Evolutionary conservation across 2,113 vertebrate species (phyloP).

Genomic region (Mus pahari): DNA sequence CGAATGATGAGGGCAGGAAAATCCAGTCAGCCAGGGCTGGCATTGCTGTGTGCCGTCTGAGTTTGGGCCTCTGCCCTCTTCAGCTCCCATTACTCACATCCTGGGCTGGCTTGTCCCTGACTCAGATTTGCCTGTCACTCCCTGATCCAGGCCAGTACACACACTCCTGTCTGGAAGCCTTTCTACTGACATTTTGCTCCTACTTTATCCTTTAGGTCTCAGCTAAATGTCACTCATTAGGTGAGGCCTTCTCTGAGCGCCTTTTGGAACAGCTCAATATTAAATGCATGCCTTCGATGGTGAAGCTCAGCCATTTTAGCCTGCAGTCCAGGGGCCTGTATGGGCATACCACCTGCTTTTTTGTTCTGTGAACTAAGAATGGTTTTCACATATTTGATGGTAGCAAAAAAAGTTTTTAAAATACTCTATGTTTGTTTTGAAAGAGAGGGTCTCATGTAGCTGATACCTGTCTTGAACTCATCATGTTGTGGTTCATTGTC

Average conservation of each 20-base stretch:
- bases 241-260: neutral
- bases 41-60: neutral
- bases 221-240: neutral
- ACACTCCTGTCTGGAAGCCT: neutral
- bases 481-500: neutral
- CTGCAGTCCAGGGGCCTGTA: neutral
- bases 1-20: neutral
- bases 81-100: neutral
- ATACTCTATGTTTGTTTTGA: neutral
- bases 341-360: neutral
- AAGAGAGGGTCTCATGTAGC: neutral
- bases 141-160: neutral
- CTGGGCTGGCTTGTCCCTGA: neutral
- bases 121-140: neutral
- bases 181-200: neutral
- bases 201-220: neutral
- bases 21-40: neutral
- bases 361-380: neutral
- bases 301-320: neutral
- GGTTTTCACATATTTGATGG: constrained; percentile 10
- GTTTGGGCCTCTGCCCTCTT: neutral
- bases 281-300: neutral
- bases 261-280: neutral
- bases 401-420: constrained; percentile 2
- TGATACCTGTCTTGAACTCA: neutral